Base-by-base conservation (phyloP, 2,113 vertebrate genomes). In the Orycteropus afer region DNA sequence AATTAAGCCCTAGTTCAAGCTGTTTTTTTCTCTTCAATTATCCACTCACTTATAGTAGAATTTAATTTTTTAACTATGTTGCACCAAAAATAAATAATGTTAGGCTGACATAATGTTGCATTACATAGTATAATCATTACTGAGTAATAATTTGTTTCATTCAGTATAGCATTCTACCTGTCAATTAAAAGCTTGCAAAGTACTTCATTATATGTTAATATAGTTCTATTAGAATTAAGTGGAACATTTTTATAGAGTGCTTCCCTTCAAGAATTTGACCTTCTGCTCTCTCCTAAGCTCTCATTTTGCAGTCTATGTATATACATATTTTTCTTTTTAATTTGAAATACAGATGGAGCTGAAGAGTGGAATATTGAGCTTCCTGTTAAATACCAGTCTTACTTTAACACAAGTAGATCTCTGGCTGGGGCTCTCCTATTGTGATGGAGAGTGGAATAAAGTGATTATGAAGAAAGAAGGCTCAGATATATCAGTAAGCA, bases 381-480 rank as follows among this genome's bases (percentile, higher is more conserved):
- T 99, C 96, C 96, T 97, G 90, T 91, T 99, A 65, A 98, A 98
- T 57, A 98, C 98, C 96, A 98, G 97, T 34, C 84, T 97, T 86
- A 96, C 98, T 25, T 97, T 98, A 74, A 98, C 96, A 13, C 98
- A 98, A 91, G 98, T 99, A 95, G 98, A 98, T 82, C 98, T 99
- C 42, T 99, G 99, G 99, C 97, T 98, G 63, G 99, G 99, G 25
- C 97, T 99, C 22, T 98, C 99, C 79, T 99, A 99, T 27, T 99
- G 99, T 37, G 98, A 99, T 74, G 99, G 99, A 32, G 98, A 98
- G 71, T 99, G 99, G 99, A 99, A 99, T 85, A 96, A 97, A 86
- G 97, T 99, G 55, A 97, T 83, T 0, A 51, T 99, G 94, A 97
- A 80, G 61, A 99, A 99, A 97, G 98, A 97, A 47, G 98, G 98